A percentile compares a stretch with the other conserved stretches of the same genome.
phyloP scores from a whole-genome alignment of 2,797 vertebrate species.

The Karalla daura region DNA sequence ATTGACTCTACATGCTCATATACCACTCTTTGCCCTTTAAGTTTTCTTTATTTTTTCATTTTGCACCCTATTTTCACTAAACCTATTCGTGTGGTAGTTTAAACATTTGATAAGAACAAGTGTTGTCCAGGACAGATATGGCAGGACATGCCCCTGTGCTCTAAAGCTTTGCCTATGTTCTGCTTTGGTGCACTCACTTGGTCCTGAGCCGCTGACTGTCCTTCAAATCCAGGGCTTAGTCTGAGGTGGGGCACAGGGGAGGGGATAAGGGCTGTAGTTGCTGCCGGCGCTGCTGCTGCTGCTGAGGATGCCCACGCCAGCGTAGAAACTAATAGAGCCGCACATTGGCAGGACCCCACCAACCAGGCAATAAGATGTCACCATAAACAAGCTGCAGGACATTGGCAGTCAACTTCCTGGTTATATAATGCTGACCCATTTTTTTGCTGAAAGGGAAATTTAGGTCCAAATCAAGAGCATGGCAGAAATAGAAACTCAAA shows the following conservation, averaged over 20 bases:
- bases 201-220: constrained; percentile 67
- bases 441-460: constrained; percentile 62
- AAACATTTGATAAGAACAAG: constrained; percentile 35
- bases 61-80: too few species aligned
- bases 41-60: constrained; percentile 4
- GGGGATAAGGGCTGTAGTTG: constrained; percentile 69
- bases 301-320: constrained; percentile 66
- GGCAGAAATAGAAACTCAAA: constrained; percentile 36
- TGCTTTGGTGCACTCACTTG: constrained; percentile 55
- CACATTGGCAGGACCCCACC: constrained; percentile 74
- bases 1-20: constrained; percentile 15
- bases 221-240: constrained; percentile 67
- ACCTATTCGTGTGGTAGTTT: constrained; percentile 29
- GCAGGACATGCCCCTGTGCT: constrained; percentile 41
- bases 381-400: constrained; percentile 83
- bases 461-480: constrained; percentile 49
- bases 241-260: constrained; percentile 67
- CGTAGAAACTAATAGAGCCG: constrained; percentile 81
- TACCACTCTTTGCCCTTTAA: constrained; percentile 26
- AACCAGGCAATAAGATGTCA: constrained; percentile 81
- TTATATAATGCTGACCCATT: constrained; percentile 80
- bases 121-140: constrained; percentile 47
- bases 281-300: constrained; percentile 70
- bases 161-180: constrained; percentile 50
- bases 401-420: constrained; percentile 79